Evolutionary conservation across 2,888 invertebrate species (phyloP), one percentile per base, ranked within the genome.

Genomic region (Phengaris alcon): DNA sequence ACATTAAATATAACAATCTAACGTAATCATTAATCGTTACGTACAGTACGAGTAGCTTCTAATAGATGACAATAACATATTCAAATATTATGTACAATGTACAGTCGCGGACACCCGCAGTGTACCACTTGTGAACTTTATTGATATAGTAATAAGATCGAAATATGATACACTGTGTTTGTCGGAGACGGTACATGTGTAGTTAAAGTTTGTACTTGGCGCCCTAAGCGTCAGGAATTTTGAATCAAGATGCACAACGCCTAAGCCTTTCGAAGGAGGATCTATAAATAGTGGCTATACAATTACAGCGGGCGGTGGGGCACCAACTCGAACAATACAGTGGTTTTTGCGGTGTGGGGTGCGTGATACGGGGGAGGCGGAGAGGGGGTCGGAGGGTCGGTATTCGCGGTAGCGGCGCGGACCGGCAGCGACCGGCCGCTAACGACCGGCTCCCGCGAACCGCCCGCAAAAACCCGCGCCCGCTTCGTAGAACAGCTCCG

Each of bases 391-490:
- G 15, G 4, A n/a, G 52, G 35, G 54, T 0, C 35, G 10, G 54
- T 22, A 8, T 77, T 75, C 76, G 68, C 70, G 68, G 77, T 77
- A 76, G 74, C 74, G 44, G 46, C 73, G 55, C 48, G 48, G 48
- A 48, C 48, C 68, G 68, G 22, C 51, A 72, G 76, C 59, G 74
- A 57, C 68, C 76, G 79, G 78, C 78, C 75, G 44, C 68, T 78
- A 78, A 77, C 78, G 78, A 78, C 75, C 68, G 55, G 59, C 74
- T 79, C 79, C 80, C 76, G 81, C 80, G 82, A 82, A 83, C 76
- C 77, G 78, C 59, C 75, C 52, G 81, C 79, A 86, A 86, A 86
- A 84, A 84, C 72, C 68, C 75, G 76, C 76, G 75, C 55, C 77
- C 74, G 75, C 78, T 84, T 83, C 84, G 80, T 77, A 78, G 82